These are phyloP conservation scores for Cremastinae sp. DNA, from an alignment of 2,888 invertebrate genomes.

Conservation along the genomic window DNA sequence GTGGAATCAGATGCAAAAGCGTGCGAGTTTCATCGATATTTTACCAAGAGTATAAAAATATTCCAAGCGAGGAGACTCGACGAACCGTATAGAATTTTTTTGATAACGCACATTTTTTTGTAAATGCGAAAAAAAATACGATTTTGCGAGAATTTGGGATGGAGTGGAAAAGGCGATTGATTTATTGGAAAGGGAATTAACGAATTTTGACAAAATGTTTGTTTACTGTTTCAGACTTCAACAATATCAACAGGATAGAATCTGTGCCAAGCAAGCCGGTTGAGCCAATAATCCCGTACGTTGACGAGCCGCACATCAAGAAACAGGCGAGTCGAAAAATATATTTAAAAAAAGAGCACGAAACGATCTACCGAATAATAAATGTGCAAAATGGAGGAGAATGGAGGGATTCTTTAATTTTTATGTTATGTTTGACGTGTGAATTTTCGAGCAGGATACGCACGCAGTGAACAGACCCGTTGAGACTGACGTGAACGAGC, in stretches of 20 bases:
- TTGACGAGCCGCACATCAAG: constrained; percentile 71
- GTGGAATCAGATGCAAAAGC: too few species aligned
- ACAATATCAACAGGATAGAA: constrained; percentile 74
- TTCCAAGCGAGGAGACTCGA: too few species aligned
- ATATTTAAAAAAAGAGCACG: background rate
- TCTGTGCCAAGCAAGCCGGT: constrained; percentile 73
- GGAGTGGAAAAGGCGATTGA: too few species aligned
- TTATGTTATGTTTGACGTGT: background rate
- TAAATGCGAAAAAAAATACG: too few species aligned
- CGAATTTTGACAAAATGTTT: background rate
- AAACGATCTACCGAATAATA: background rate
- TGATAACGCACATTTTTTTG: too few species aligned
- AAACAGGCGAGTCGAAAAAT: constrained; percentile 69
- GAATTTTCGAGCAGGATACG: constrained; percentile 36
- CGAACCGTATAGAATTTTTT: too few species aligned
- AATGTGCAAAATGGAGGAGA: background rate
- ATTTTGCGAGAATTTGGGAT: too few species aligned
- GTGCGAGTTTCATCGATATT: too few species aligned
- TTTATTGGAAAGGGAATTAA: background rate
- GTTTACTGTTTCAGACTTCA: constrained; percentile 70
- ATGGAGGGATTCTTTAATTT: background rate
- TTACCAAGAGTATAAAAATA: too few species aligned
- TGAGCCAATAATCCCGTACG: constrained; percentile 73
- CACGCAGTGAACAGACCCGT: constrained; percentile 73
- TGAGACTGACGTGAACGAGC: constrained; percentile 73